A percentile compares a stretch with the other conserved stretches of the same genome.
phyloP scores from a whole-genome alignment of 2,797 vertebrate species.

The Aphelocoma californica region DNA sequence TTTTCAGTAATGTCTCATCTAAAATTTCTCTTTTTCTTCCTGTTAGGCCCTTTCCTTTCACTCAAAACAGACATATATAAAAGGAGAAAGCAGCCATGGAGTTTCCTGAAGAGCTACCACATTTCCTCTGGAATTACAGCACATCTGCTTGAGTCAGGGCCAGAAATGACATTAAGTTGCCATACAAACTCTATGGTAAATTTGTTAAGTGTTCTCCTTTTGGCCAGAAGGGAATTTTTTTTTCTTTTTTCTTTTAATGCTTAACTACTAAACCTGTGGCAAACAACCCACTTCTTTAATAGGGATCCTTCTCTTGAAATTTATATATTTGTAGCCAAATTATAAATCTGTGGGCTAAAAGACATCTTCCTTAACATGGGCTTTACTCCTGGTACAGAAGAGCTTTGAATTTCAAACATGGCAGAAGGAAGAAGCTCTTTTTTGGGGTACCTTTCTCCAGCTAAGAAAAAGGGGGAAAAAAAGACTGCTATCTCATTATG shows the following conservation, averaged over 20 bases:
- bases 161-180: background rate
- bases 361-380: background rate
- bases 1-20: background rate
- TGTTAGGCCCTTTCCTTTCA: background rate
- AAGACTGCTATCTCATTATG: fast-evolving
- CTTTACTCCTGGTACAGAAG: background rate
- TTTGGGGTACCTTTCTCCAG: background rate
- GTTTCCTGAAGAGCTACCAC: background rate
- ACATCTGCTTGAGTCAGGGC: background rate
- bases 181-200: background rate
- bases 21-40: background rate
- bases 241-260: background rate
- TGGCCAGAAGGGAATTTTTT: background rate
- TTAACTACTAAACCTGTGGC: background rate
- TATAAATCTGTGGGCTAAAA: background rate
- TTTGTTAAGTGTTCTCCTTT: background rate
- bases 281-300: background rate
- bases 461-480: background rate
- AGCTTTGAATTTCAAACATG: background rate
- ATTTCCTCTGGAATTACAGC: background rate
- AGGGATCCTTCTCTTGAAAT: background rate
- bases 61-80: background rate
- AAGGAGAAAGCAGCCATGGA: background rate
- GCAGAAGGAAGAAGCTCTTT: background rate
- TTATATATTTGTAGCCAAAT: background rate